Evolutionary conservation across 2,797 vertebrate species (phyloP), one percentile per base, ranked within the genome.

Genomic region (Oophaga sylvatica): DNA sequence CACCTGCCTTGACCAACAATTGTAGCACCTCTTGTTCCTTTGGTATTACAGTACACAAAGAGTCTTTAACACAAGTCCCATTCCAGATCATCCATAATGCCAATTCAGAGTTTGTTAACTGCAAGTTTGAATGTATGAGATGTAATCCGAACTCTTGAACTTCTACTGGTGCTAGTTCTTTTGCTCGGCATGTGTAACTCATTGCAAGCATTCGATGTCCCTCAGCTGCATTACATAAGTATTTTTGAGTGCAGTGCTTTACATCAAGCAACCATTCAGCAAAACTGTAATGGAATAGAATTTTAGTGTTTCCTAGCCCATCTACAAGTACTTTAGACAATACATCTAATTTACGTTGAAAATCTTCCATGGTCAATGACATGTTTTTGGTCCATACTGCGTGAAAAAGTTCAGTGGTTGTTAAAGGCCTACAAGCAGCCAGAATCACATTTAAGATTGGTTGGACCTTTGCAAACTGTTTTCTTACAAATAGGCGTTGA

Each of bases 51-150:
- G 96, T 97, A 62, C 95, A 97, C 84, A 99, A 94, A 20, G 98
- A 98, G 93, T 99, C 97, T 94, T 97, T 97, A 84, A 99, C 96
- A 5, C 98, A 98, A 0, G 98, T 98, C 82, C 98, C 97, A 13
- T 98, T 99, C 98, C 98, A 99, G 80, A 99, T 96, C 97, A 99
- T 98, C 98, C 98, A 99, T 70, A 99, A 96, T 80, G 98, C 98
- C 87, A 99, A 93, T 90, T 98, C 96, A 56, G 95, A 97, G 13
- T 97, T 96, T 90, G 98, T 97, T 56, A 99, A 92, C 89, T 99
- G 97, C 31, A 99, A 91, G 91, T 97, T 99, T 41, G 98, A 99
- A 90, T 96, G 97, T 89, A 99, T 96, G 13, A 99, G 95, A 91
- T 99, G 98, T 90, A 97, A 93, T 0, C 97, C 98, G 93, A 99